Percentiles rank a stretch among this genome's conserved stretches.
Evolutionary conservation across 2,113 vertebrate genomes (phyloP).

Genomic region (Ranitomeya variabilis): DNA sequence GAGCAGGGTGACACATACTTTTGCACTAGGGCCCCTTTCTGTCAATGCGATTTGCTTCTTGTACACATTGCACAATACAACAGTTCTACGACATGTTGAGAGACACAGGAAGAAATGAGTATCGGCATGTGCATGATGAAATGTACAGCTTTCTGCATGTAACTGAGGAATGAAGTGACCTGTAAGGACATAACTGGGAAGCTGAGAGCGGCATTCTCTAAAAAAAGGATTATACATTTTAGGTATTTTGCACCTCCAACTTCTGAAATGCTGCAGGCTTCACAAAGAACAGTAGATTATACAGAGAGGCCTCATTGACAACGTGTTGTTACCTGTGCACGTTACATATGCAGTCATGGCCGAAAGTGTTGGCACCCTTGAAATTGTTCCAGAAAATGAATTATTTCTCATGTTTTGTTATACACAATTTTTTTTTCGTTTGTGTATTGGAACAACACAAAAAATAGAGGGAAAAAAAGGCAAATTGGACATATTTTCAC

Average conservation of each 20-base stretch:
- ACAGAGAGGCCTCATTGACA: background rate
- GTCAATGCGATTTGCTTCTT: too few relatives aligned
- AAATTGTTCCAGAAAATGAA: too few relatives aligned
- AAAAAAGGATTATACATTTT: background rate
- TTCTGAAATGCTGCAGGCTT: background rate
- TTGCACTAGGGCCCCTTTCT: too few relatives aligned
- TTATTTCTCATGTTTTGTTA: too few relatives aligned
- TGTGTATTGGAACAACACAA: too few relatives aligned
- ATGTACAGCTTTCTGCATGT: background rate
- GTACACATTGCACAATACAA: too few relatives aligned
- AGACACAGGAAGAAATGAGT: background rate
- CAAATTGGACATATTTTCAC: too few relatives aligned
- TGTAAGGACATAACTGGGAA: background rate
- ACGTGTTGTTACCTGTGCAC: background rate
- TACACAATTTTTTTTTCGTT: too few relatives aligned
- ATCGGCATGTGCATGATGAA: background rate
- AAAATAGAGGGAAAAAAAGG: too few relatives aligned
- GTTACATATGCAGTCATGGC: background rate
- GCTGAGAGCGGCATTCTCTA: background rate
- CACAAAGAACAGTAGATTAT: background rate
- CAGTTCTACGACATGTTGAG: background rate
- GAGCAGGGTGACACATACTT: too few relatives aligned
- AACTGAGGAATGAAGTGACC: background rate
- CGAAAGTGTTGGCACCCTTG: too few relatives aligned
- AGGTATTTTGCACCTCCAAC: background rate